Base-by-base conservation (phyloP, 1,140 invertebrate genomes). In the Paraescarpia echinospica region DNA sequence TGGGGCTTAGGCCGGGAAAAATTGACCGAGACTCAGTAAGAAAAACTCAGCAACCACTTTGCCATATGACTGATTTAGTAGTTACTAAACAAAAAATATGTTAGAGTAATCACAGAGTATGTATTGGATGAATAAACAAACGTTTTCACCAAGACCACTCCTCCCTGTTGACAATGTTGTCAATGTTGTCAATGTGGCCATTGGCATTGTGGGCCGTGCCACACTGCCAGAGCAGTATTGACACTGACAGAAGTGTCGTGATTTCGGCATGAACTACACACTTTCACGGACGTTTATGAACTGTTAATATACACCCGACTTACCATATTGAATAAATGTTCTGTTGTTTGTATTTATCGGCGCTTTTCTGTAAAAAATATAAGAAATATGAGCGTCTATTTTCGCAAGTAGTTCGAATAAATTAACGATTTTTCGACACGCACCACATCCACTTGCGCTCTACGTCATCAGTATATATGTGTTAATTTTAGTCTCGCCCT, bases 371-470 rank as follows among this genome's bases (percentile, higher is more conserved):
- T 77, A 77, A 41, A 77, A 77, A 18, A 77, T 27, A 12, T 27
- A 77, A 77, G 12, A 77, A 22, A 77, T 77, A 77, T 27, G 59
- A 77, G 59, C 59, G 59, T 77, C 59, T 77, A 77, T 77, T 77
- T 77, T 77, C 59, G 27, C 59, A 22, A 14, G 59, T 77, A 77
- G 14, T 77, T 77, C 12, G 59, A 6, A 77, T 77, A 77, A 77
- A 77, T 77, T 77, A 77, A 77, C 59, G 59, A 77, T 77, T 77
- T 77, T 77, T 77, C 59, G 59, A 77, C 59, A 77, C 59, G 59
- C 59, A 77, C 59, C 59, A 77, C 59, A 77, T 77, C 59, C 59
- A 77, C 59, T 77, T 77, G 59, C 22, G 59, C 59, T 27, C 12
- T 27, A 77, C 59, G 59, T 77, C 59, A 77, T 77, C 14, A 77